These are phyloP conservation scores for Sinocyclocheilus anshuiensis DNA, from an alignment of 2,113 vertebrate species.

Conservation along the genomic window DNA sequence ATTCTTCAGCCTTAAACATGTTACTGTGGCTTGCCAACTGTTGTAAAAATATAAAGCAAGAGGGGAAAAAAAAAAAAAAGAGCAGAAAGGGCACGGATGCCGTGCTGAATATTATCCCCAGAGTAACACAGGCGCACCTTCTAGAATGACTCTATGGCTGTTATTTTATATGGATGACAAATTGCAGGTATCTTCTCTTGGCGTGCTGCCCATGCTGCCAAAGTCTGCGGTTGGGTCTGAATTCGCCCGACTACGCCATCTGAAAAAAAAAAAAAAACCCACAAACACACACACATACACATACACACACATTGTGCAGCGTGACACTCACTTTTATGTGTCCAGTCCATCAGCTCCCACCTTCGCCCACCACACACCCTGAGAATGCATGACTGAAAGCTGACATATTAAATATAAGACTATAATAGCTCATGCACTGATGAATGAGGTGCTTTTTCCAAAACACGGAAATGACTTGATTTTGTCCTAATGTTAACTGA, in stretches of 20 bases:
- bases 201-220: constrained; percentile 66
- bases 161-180: constrained; percentile 77
- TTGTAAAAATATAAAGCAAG: constrained; percentile 70
- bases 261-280: constrained; percentile 19
- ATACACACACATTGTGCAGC: neutral
- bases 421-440: neutral
- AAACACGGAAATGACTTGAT: neutral
- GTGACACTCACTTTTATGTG: constrained; percentile 1
- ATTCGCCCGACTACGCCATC: constrained; percentile 61
- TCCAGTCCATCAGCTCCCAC: too few species aligned
- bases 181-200: constrained; percentile 76
- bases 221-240: constrained; percentile 54
- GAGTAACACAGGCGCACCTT: constrained; percentile 24
- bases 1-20: constrained; percentile 80
- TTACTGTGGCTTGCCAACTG: constrained; percentile 79
- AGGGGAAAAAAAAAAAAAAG: neutral
- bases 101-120: constrained; percentile 50
- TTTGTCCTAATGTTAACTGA: neutral
- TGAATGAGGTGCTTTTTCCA: neutral
- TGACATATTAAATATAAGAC: constrained; percentile 23
- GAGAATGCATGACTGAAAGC: constrained; percentile 27
- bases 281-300: neutral
- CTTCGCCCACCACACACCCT: neutral
- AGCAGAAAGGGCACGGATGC: constrained; percentile 54
- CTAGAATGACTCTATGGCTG: constrained; percentile 62